These are phyloP conservation scores for Capra hircus DNA, from an alignment of 2,113 vertebrate genomes.

Conservation along the genomic window DNA sequence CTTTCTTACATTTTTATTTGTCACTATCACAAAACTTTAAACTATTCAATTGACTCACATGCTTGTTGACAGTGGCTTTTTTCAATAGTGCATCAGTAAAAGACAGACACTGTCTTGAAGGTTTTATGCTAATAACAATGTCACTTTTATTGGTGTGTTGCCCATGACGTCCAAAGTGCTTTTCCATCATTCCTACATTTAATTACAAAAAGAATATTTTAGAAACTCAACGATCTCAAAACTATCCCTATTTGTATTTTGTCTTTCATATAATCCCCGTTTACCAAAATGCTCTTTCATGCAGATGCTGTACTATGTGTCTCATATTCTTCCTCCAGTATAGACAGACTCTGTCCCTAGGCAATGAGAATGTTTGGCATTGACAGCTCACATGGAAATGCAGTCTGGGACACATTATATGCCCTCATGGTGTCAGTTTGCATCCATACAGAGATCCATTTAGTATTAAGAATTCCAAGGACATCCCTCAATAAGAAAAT, in stretches of 20 bases:
- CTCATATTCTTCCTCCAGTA: not conserved
- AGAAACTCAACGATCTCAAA: constrained; percentile 1
- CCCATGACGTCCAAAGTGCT: not conserved
- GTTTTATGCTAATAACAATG: not conserved
- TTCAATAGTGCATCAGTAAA: not conserved
- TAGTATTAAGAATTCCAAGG: not conserved
- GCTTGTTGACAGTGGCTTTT: not conserved
- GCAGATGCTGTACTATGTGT: not conserved
- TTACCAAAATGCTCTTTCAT: not conserved
- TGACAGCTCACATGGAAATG: not conserved
- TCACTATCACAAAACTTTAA: not conserved
- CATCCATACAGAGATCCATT: not conserved
- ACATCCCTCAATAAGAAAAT: not conserved
- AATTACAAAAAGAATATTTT: constrained; percentile 22
- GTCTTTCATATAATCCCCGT: not conserved
- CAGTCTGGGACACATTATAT: not conserved
- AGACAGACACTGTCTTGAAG: not conserved
- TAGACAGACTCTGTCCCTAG: rapidly evolving
- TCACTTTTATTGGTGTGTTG: not conserved
- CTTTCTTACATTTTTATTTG: not conserved
- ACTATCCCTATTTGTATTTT: not conserved
- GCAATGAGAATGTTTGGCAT: not conserved
- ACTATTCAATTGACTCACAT: not conserved
- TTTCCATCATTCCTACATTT: not conserved
- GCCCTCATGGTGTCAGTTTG: not conserved